phyloP scores from a whole-genome alignment of 2,797 vertebrate species.

The Microchirus variegatus region DNA sequence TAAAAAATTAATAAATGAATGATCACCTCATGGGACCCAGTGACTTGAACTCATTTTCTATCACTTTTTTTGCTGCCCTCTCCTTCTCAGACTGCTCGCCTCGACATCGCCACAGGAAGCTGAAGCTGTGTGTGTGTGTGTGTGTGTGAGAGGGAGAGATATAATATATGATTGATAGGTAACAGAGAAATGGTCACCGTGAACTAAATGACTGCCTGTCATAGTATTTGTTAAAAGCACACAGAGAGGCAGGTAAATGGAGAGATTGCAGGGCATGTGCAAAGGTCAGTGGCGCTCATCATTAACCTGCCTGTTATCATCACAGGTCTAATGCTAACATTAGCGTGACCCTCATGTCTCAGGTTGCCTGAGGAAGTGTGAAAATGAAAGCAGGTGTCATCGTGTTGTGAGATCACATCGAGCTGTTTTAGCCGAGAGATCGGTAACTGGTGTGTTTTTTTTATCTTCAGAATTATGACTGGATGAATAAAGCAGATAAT shows the following conservation, averaged over 20 bases:
- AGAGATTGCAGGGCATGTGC: slow-evolving; percentile 8
- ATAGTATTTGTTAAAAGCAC: slow-evolving; percentile 20
- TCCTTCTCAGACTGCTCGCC: slow-evolving; percentile 78
- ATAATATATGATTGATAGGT: neutral
- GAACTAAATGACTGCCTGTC: neutral
- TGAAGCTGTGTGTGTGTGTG: slow-evolving; percentile 72
- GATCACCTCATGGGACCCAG: slow-evolving; percentile 87
- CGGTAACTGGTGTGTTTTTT: too few species aligned
- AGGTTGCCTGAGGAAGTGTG: neutral
- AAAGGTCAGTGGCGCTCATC: neutral
- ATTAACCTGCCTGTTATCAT: slow-evolving; percentile 33
- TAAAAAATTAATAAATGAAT: neutral
- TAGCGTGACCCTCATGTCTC: slow-evolving; percentile 16
- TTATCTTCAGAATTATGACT: too few species aligned
- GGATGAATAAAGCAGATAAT: neutral
- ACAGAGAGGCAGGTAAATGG: neutral
- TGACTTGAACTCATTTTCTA: slow-evolving; percentile 84
- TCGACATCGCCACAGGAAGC: slow-evolving; percentile 81
- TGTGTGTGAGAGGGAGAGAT: neutral
- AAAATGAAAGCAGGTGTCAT: slow-evolving; percentile 13
- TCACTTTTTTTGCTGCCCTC: slow-evolving; percentile 80
- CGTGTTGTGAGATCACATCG: slow-evolving; percentile 30
- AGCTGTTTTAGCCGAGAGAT: too few species aligned
- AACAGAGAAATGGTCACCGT: neutral
- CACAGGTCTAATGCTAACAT: slow-evolving; percentile 27